These are phyloP conservation scores for Phaetusa simplex DNA, from an alignment of 2,113 vertebrate species.

Conservation along the genomic window DNA sequence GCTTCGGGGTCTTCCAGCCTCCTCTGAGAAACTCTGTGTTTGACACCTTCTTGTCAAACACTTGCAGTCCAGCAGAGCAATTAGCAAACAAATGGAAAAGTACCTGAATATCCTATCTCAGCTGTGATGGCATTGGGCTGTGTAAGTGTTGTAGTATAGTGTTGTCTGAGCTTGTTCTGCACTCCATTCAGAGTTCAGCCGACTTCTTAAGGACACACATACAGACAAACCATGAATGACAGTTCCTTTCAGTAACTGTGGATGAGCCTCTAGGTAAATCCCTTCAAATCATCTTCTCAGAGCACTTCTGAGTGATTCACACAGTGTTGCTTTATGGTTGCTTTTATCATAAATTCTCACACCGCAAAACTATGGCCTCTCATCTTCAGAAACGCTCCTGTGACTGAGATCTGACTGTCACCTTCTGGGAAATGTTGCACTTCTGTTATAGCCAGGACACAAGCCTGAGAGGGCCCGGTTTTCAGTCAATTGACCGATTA, in stretches of 20 bases:
- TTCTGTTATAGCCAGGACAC: background rate
- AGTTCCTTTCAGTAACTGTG: background rate
- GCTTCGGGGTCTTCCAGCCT: background rate
- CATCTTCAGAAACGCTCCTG: background rate
- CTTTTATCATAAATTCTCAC: background rate
- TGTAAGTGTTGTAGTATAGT: background rate
- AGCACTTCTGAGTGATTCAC: background rate
- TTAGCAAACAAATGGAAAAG: background rate
- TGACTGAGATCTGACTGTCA: background rate
- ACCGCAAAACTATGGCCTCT: background rate
- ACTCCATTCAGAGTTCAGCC: background rate
- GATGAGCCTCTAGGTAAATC: background rate
- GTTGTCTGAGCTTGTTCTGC: background rate
- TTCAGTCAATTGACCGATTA: background rate
- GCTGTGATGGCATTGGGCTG: background rate
- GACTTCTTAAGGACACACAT: background rate
- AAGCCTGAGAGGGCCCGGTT: background rate
- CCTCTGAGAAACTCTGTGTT: background rate
- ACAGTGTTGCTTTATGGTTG: background rate
- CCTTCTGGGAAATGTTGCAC: background rate
- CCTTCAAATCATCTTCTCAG: background rate
- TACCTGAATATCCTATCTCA: background rate
- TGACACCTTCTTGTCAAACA: background rate
- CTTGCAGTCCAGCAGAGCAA: background rate
- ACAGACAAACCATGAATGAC: background rate